Conservation (phyloP, 2,888 invertebrate species). For the Dyspetes luteomarginatus region DNA sequence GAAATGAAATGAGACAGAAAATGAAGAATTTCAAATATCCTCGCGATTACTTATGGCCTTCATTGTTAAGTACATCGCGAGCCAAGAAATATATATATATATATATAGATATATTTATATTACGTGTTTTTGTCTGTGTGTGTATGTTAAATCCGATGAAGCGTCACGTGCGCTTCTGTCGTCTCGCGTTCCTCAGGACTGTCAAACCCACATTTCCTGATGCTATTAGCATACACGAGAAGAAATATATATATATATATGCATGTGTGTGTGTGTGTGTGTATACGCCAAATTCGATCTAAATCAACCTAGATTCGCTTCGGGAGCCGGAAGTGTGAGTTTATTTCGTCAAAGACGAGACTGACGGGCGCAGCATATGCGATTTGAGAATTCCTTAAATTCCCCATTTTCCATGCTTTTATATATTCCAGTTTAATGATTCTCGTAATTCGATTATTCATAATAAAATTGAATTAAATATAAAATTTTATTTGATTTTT, state of each 20-base stretch:
- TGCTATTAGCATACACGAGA: background rate
- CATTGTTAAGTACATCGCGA: too few species aligned
- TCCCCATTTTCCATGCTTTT: constrained; percentile 7
- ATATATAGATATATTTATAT: background rate
- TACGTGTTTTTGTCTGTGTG: background rate
- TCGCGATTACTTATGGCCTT: too few species aligned
- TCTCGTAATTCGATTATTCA: background rate
- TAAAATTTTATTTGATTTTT: too few species aligned
- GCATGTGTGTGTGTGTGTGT: background rate
- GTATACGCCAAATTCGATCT: constrained; percentile 68
- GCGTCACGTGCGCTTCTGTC: constrained; percentile 47
- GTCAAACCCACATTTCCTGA: constrained; percentile 53
- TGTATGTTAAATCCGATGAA: constrained; percentile 43
- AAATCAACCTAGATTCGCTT: constrained; percentile 71
- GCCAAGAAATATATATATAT: background rate
- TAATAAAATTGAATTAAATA: too few species aligned
- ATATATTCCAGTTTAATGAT: constrained; percentile 12
- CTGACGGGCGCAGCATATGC: constrained; percentile 18
- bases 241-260: constrained; percentile 1
- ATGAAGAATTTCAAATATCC: too few species aligned
- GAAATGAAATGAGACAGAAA: too few species aligned
- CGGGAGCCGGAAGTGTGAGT: constrained; percentile 48
- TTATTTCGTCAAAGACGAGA: constrained; percentile 63
- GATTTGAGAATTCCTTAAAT: too few species aligned
- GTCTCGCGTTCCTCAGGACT: constrained; percentile 43